Conservation (phyloP, 1,140 invertebrate species). For the Drosophila equinoxialis region DNA sequence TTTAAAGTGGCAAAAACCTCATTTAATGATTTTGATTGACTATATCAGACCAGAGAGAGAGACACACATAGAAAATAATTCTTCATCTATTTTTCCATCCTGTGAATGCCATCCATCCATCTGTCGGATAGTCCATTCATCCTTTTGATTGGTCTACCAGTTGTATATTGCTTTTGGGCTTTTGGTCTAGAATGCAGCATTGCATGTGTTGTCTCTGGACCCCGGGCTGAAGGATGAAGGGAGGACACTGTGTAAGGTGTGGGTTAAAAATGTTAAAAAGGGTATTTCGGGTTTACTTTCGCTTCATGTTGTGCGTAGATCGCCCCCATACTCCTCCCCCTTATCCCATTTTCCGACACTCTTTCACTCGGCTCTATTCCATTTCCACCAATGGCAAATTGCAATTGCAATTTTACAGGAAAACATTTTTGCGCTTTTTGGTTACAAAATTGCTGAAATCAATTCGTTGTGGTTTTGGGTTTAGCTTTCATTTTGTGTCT, state of each 20-base stretch:
- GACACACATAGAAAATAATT: neutral
- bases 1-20: constrained; percentile 9
- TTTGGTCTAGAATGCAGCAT: constrained; percentile 20
- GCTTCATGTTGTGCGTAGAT: constrained; percentile 16
- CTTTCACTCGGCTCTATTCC: neutral
- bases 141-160: constrained; percentile 28
- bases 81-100: neutral
- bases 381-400: constrained; percentile 44
- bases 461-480: constrained; percentile 68
- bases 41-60: neutral
- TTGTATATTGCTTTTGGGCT: constrained; percentile 56
- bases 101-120: constrained; percentile 8
- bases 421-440: constrained; percentile 65
- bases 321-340: neutral
- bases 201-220: constrained; percentile 32
- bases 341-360: neutral
- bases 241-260: neutral
- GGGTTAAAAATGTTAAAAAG: constrained; percentile 7
- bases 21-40: constrained; percentile 27
- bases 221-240: too few species aligned
- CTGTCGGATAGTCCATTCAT: constrained; percentile 3
- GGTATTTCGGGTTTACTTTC: constrained; percentile 11
- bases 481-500: constrained; percentile 53
- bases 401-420: constrained; percentile 67
- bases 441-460: constrained; percentile 69